Base-by-base conservation (phyloP, 2,888 invertebrate genomes). In the Bugulina stolonifera region DNA sequence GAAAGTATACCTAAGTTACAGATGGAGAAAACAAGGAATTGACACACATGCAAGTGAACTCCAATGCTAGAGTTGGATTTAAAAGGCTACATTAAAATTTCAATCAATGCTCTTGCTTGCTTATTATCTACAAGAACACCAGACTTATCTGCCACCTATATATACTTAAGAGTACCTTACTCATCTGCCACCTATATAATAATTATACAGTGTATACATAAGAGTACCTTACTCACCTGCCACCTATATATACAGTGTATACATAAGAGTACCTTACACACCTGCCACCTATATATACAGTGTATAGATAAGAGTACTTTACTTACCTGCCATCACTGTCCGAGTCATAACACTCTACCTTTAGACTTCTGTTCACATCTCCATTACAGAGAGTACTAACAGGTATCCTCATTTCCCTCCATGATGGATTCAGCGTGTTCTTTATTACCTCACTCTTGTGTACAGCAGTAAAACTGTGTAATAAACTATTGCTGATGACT, bases 381-480 rank as follows among this genome's bases (percentile, higher is more conserved):
- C 86, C 87, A 76, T 86, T 86, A 77, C 88, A 88, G 69, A 88
- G 79, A 14, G 83, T 79, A 69, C 86, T 80, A 0, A 86, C 81
- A 32, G 85, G 81, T 23, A 88, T 76, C 1, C 81, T 82, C 73
- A 88, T 85, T 5, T 85, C 79, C 73, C 82, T 81, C 88, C 88
- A 89, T 3, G 82, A 84, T 22, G 89, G 88, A 77, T 87, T 86
- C 57, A 86, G 77, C 14, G 86, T 87, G 74, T 85, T 86, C 77
- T 85, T 86, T 70, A 86, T 82, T 22, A 85, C 85, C 78, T 88
- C 88, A 55, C 87, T 87, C 77, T 87, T 85, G 77, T 87, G 86
- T 0, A 87, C 87, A 5, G 87, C 81, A 72, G 86, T 83, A 75
- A 82, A 86, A 25, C 85, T n/a, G n/a, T n/a, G n/a, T n/a, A n/a